Conservation (phyloP, 2,888 invertebrate species). For the Buathra laborator region DNA sequence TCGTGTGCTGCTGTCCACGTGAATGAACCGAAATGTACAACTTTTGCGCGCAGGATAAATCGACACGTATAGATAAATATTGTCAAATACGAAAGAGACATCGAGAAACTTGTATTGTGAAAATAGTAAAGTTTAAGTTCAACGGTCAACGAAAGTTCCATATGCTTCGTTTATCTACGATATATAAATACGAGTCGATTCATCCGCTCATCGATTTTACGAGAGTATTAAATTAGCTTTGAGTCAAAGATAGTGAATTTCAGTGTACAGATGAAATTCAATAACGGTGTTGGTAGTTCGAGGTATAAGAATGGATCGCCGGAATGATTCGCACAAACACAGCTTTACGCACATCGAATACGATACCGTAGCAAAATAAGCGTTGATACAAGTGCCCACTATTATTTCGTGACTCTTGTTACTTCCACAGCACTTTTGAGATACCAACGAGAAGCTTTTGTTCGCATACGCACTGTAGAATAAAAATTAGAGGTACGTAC, state of each 20-base stretch:
- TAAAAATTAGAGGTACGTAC: slow-evolving; percentile 63
- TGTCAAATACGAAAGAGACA: slow-evolving; percentile 3
- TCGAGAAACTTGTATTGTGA: not conserved
- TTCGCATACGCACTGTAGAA: slow-evolving; percentile 54
- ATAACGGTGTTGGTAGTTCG: slow-evolving; percentile 29
- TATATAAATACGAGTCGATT: not conserved
- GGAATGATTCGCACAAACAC: slow-evolving; percentile 1
- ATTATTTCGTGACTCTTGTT: slow-evolving; percentile 43
- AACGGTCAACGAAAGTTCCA: slow-evolving; percentile 29
- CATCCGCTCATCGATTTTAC: slow-evolving; percentile 15
- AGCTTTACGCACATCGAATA: not conserved
- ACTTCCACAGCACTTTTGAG: slow-evolving; percentile 69
- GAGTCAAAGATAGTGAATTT: not conserved
- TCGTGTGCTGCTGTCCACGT: not conserved
- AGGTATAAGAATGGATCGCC: not conserved
- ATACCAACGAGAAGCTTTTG: slow-evolving; percentile 44
- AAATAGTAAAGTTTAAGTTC: not conserved
- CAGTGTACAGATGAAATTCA: not conserved
- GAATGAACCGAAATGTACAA: not conserved
- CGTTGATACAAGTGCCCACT: slow-evolving; percentile 2
- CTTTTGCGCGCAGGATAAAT: not conserved
- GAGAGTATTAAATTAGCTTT: slow-evolving; percentile 30
- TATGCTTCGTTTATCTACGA: slow-evolving; percentile 29
- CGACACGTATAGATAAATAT: slow-evolving; percentile 24
- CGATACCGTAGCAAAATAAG: not conserved